These are phyloP conservation scores for Rhombomys opimus DNA, from an alignment of 2,113 vertebrate species.

Conservation along the genomic window DNA sequence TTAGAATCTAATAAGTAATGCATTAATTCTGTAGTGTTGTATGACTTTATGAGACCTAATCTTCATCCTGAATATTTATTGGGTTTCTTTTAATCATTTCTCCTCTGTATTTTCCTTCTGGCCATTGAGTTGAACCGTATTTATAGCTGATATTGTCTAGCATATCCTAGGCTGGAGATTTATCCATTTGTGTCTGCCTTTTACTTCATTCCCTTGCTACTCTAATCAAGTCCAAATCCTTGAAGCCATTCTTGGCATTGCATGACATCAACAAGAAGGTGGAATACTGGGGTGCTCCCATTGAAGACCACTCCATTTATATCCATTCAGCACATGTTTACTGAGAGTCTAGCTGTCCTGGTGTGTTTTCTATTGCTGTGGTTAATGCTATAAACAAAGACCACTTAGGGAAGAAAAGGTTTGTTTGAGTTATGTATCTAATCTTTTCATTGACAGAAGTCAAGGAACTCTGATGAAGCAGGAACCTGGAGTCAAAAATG, in stretches of 20 bases:
- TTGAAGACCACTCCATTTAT: background rate
- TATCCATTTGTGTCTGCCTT: background rate
- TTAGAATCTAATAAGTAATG: slow-evolving; percentile 16
- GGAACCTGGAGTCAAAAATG: background rate
- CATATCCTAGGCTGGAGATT: background rate
- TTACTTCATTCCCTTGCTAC: background rate
- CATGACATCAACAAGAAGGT: background rate
- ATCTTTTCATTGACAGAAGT: background rate
- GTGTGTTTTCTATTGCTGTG: background rate
- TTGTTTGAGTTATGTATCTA: background rate
- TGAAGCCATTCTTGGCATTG: background rate
- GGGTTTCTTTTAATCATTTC: background rate
- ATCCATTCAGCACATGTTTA: background rate
- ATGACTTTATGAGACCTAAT: background rate
- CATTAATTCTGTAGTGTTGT: background rate
- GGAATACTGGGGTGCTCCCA: background rate
- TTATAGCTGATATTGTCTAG: background rate
- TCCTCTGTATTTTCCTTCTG: background rate
- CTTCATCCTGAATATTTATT: background rate
- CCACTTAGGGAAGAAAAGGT: background rate
- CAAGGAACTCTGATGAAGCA: background rate
- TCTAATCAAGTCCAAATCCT: background rate
- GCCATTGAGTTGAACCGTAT: background rate
- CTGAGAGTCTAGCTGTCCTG: background rate
- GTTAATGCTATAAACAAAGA: background rate